Evolutionary conservation across 2,113 vertebrate species (phyloP).

Genomic region (Ondatra zibethicus): DNA sequence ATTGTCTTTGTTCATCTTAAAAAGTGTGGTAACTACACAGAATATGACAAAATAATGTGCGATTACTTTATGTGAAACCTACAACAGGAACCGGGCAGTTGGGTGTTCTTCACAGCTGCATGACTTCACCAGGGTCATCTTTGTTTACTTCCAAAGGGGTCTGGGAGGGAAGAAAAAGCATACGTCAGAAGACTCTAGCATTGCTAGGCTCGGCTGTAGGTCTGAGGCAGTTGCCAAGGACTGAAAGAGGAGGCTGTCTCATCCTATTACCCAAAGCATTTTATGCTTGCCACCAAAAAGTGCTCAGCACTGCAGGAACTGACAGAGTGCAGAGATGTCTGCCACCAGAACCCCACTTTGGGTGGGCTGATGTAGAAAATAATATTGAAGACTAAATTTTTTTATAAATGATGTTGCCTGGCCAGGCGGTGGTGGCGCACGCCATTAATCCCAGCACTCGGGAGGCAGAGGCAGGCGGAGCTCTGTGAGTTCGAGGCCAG

Average conservation of each 20-base stretch:
- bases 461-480: too few relatives aligned
- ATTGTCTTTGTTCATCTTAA: slow-evolving; percentile 43
- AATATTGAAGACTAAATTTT: background rate
- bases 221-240: background rate
- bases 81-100: slow-evolving; percentile 55
- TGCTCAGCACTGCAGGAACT: background rate
- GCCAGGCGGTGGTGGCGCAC: too few relatives aligned
- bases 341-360: background rate
- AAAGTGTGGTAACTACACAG: slow-evolving; percentile 53
- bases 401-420: too few relatives aligned
- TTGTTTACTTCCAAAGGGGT: slow-evolving; percentile 70
- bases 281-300: background rate
- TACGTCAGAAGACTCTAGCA: background rate
- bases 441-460: too few relatives aligned
- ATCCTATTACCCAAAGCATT: background rate
- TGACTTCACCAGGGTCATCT: slow-evolving; percentile 80
- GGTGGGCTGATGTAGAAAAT: slow-evolving; percentile 4
- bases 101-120: slow-evolving; percentile 74
- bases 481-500: too few relatives aligned
- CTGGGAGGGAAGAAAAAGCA: slow-evolving; percentile 19
- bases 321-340: background rate
- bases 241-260: background rate
- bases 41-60: slow-evolving; percentile 71
- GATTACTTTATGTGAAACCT: slow-evolving; percentile 78
- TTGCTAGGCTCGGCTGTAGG: background rate